Evolutionary conservation across 2,888 invertebrate genomes (phyloP).

Genomic region (Xylophagus ater): DNA sequence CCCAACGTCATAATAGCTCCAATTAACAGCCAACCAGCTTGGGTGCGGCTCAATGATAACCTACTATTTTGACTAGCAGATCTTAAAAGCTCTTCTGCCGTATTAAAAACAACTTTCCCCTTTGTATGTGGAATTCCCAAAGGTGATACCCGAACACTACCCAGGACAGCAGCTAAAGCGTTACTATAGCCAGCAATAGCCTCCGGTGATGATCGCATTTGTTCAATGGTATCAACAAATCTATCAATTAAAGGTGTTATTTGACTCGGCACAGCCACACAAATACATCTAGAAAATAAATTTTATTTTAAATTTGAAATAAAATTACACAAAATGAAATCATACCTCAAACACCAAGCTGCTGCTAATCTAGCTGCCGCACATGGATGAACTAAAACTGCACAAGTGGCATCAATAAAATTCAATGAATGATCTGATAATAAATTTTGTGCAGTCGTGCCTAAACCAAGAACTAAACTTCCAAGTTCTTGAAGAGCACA

Average conservation of each 20-base stretch:
- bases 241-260: conserved; percentile 87
- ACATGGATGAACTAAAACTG: conserved; percentile 83
- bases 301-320: neutral
- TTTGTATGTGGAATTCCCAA: conserved; percentile 93
- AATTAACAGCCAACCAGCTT: conserved; percentile 95
- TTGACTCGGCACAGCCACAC: conserved; percentile 88
- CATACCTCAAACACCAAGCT: conserved; percentile 71
- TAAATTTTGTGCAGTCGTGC: conserved; percentile 88
- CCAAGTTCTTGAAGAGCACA: conserved; percentile 91
- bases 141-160: conserved; percentile 80
- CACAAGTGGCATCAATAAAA: conserved; percentile 49
- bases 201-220: conserved; percentile 78
- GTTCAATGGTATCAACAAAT: conserved; percentile 79
- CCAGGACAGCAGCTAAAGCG: conserved; percentile 86
- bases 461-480: conserved; percentile 75
- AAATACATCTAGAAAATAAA: conserved; percentile 52
- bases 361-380: conserved; percentile 87
- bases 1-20: conserved; percentile 95
- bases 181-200: conserved; percentile 84
- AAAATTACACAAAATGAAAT: too few relatives aligned
- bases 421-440: conserved; percentile 77
- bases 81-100: conserved; percentile 89
- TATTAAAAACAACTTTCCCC: conserved; percentile 93
- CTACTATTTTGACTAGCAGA: conserved; percentile 96
- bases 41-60: conserved; percentile 85